Evolutionary conservation across 2,888 invertebrate genomes (phyloP), one percentile per base, ranked within the genome.

Genomic region (Pheosia tremula): DNA sequence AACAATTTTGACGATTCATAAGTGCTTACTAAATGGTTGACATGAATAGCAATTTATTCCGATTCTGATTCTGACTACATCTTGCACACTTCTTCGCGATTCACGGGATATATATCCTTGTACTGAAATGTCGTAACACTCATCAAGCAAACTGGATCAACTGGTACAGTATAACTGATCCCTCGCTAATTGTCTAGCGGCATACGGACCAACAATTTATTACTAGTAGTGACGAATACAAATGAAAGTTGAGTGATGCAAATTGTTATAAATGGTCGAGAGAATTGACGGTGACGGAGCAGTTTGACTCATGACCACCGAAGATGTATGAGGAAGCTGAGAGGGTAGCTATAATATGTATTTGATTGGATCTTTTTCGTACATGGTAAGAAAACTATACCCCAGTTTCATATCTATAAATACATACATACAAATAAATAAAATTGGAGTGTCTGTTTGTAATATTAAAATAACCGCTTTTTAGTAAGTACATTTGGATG

Each of bases 91-190:
- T 6, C 8, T 4, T 5, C 24, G 50, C 50, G 24, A 24, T 50
- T 13, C 8, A 13, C 24, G 5, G 3, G 37, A 37, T 37, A 6
- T 36, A 37, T 3, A 53, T 53, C 11, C 10, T 53, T 61, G 61
- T 60, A 67, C 70, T 67, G 68, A 74, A 71, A 59, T 68, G 69
- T 71, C 73, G 72, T 72, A 69, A 74, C 71, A 50, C 66, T 66
- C 67, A 72, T 75, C 61, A 69, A 66, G 62, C 54, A 47, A 70
- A 71, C 67, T 72, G 66, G 72, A 68, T 66, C 69, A 62, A 50
- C 43, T 47, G 53, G 50, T 65, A 63, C 60, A 24, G 13, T 24
- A 53, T 24, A 53, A 36, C 41, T 50, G 58, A 52, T 50, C 50
- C 53, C 11, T 53, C 53, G 9, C 37, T 53, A 37, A 53, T 37